Evolutionary conservation across 1,140 invertebrate species (phyloP), one percentile per base, ranked within the genome.

Genomic region (Gryllus bimaculatus): DNA sequence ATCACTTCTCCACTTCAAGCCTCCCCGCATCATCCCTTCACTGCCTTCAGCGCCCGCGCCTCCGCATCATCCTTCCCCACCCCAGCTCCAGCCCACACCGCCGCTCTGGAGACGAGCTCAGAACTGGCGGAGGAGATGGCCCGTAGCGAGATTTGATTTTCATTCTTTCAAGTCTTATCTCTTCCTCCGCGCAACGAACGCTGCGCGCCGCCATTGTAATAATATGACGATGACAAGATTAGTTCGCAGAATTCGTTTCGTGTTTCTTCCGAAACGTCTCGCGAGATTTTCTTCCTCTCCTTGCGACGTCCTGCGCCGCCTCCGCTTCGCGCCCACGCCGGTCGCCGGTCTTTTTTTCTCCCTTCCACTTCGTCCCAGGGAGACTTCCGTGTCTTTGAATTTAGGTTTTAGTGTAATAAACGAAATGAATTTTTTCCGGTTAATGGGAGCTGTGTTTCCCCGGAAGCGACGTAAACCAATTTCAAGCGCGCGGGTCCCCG

Each of bases 131-230:
- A 13, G 10, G 54, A 13, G 10, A 66, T 18, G 54, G 18, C 18
- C 10, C 54, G 54, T 66, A 7, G 2, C 54, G 54, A 66, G 54
- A 66, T 66, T 66, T 66, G 54, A 66, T 66, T 66, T 66, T 18
- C 54, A 66, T 66, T 66, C 54, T 66, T 66, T 66, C 26, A 66
- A 66, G 54, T 66, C 54, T 66, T 66, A 66, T 66, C 54, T 66
- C 54, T 66, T 66, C 54, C 54, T 66, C 54, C 54, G 18, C 54
- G 54, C 54, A n/a, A 18, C 54, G 54, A n/a, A 1, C 54, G 7
- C 54, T 66, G 10, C 18, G 10, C 54, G 54, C 54, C 18, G 54
- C 54, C 54, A 66, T 66, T 1, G 2, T 66, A 10, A 66, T 66
- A 66, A 66, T 66, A 66, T 66, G 54, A 66, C n/a, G 54, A 66